Base-by-base conservation (phyloP, 2,797 vertebrate species). In the Eulemur albifrons region DNA sequence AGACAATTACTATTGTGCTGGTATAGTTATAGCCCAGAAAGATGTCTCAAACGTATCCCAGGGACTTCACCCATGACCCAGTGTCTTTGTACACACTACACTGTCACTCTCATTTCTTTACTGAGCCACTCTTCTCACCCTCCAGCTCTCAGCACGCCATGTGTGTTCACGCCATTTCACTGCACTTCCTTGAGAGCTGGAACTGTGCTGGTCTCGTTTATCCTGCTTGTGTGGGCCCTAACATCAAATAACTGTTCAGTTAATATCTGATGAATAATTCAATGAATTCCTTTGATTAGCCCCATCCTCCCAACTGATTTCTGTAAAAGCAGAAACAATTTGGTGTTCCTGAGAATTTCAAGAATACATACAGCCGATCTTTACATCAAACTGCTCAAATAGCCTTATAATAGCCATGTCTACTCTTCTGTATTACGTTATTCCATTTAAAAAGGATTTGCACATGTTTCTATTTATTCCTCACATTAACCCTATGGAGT, bases 31-130 rank as follows among this genome's bases (percentile, higher is more conserved):
- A 5, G 80, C 57, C 35, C 40, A 38, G 76, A 72, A 45, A 63
- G 1, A 15, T 1, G 17, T 45, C 21, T 4, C 59, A 32, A 4
- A 1, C 0, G 32, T 30, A 18, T 3, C 65, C 35, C 2, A 65
- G 23, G 73, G 40, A 50, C 23, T n/a, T 4, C 5, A 12, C 13
- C 21, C 10, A 2, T 0, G 17, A 27, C 1, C 50, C n/a, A 17
- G 54, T 1, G 2, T n/a, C 45, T 54, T 3, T 15, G 2, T 0
- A 15, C 27, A 23, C 59, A 43, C 2, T 17, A 57, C 48, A n/a
- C 91, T 7, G 15, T 45, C 38, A 3, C 57, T 59, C 73, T 45
- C 35, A 1, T 2, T 9, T 50, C 72, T 14, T 50, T 63, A 35
- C 1, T 0, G 45, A 50, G 63, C 30, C 50, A 23, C 23, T 45